A percentile compares a stretch with the other conserved stretches of the same genome.
Evolutionary conservation across 2,888 invertebrate genomes (phyloP).

Genomic region (Lithosia quadra): DNA sequence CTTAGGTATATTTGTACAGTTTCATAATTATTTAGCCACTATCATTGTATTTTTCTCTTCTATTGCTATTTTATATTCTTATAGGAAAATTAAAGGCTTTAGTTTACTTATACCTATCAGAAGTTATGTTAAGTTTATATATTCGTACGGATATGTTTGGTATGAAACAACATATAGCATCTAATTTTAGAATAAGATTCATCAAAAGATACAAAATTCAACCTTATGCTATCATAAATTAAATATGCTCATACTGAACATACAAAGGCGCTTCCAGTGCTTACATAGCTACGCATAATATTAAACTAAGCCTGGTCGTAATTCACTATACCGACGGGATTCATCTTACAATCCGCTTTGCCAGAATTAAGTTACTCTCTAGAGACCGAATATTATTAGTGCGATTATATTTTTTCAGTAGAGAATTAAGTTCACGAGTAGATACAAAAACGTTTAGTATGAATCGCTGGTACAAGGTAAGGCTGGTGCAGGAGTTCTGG

Average conservation of each 20-base stretch:
- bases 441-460: conserved; percentile 1
- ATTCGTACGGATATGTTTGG: neutral
- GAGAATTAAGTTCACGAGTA: neutral
- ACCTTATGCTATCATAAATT: conserved; percentile 21
- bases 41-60: neutral
- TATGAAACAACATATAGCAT: neutral
- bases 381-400: conserved; percentile 20
- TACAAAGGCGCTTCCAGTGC: conserved; percentile 36
- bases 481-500: neutral
- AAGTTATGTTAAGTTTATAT: neutral
- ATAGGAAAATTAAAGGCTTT: too few relatives aligned
- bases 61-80: neutral
- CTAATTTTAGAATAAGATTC: neutral
- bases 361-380: conserved; percentile 44
- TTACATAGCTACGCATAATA: conserved; percentile 28
- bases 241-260: conserved; percentile 32
- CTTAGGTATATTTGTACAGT: too few relatives aligned
- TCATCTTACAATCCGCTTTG: conserved; percentile 43
- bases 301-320: conserved; percentile 35
- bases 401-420: conserved; percentile 19
- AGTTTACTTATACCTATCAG: too few relatives aligned
- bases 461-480: neutral
- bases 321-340: conserved; percentile 30
- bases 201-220: neutral
- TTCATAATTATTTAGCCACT: too few relatives aligned